These are phyloP conservation scores for Frieseomelitta varia DNA, from an alignment of 1,140 invertebrate species.

Conservation along the genomic window DNA sequence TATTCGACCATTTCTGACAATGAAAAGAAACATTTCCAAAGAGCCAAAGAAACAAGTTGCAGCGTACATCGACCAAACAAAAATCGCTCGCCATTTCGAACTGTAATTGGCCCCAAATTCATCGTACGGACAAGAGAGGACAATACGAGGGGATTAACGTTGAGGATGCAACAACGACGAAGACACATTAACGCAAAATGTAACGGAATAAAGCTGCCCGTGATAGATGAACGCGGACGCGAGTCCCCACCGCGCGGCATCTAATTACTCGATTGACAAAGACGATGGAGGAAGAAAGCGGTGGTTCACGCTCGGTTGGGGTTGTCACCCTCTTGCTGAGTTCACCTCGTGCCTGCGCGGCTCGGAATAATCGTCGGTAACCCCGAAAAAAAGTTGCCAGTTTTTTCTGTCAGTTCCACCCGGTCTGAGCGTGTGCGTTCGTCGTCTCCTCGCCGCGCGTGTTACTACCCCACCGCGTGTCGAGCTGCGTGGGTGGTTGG, in stretches of 20 bases:
- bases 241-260: neutral
- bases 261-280: slow-evolving; percentile 43
- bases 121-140: too few species aligned
- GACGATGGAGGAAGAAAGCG: slow-evolving; percentile 35
- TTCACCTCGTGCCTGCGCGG: neutral
- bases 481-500: slow-evolving; percentile 31
- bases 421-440: neutral
- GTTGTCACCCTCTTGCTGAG: slow-evolving; percentile 43
- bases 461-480: slow-evolving; percentile 20
- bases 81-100: too few species aligned
- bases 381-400: slow-evolving; percentile 47
- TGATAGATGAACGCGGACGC: neutral
- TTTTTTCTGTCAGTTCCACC: neutral
- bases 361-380: slow-evolving; percentile 42
- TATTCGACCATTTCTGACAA: too few species aligned
- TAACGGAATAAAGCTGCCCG: neutral
- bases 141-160: too few species aligned
- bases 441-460: slow-evolving; percentile 15
- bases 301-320: slow-evolving; percentile 41
- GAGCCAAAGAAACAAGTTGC: too few species aligned
- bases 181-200: too few species aligned
- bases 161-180: too few species aligned
- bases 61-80: too few species aligned
- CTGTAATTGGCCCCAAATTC: too few species aligned
- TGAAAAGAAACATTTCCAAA: too few species aligned